phyloP scores from a whole-genome alignment of 2,888 invertebrate genomes.

The Sinotaia quadrata region DNA sequence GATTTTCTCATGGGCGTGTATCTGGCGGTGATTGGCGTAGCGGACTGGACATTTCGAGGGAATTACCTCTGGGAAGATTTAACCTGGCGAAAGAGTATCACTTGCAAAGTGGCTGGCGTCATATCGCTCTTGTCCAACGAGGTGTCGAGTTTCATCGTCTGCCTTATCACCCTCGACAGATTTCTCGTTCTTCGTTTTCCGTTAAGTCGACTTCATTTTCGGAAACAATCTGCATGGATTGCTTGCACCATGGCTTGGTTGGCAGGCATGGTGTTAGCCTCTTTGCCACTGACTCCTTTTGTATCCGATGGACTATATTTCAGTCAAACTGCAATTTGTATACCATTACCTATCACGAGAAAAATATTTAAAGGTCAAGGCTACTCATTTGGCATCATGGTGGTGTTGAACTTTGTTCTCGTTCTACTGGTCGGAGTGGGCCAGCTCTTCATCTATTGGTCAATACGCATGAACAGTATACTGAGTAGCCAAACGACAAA shows the following conservation, averaged over 20 bases:
- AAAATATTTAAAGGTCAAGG: background rate
- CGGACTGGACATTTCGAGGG: slow-evolving; percentile 26
- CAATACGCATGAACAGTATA: background rate
- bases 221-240: slow-evolving; percentile 7
- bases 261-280: background rate
- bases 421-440: background rate
- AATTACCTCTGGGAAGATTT: slow-evolving; percentile 18
- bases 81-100: slow-evolving; percentile 21
- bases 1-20: slow-evolving; percentile 34
- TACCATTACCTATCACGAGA: slow-evolving; percentile 14
- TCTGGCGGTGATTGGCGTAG: slow-evolving; percentile 26
- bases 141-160: slow-evolving; percentile 23
- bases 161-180: slow-evolving; percentile 26
- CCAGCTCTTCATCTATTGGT: background rate
- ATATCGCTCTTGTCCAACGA: slow-evolving; percentile 21
- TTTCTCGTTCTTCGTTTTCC: slow-evolving; percentile 15
- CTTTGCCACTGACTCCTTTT: slow-evolving; percentile 13
- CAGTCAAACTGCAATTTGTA: slow-evolving; percentile 28
- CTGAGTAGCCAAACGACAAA: background rate
- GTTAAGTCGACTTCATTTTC: slow-evolving; percentile 2
- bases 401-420: background rate
- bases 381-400: background rate
- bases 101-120: slow-evolving; percentile 28
- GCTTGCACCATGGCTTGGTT: slow-evolving; percentile 20
- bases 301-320: slow-evolving; percentile 12